Evolutionary conservation across 1,140 invertebrate genomes (phyloP).

Genomic region (Lucilia cuprina): DNA sequence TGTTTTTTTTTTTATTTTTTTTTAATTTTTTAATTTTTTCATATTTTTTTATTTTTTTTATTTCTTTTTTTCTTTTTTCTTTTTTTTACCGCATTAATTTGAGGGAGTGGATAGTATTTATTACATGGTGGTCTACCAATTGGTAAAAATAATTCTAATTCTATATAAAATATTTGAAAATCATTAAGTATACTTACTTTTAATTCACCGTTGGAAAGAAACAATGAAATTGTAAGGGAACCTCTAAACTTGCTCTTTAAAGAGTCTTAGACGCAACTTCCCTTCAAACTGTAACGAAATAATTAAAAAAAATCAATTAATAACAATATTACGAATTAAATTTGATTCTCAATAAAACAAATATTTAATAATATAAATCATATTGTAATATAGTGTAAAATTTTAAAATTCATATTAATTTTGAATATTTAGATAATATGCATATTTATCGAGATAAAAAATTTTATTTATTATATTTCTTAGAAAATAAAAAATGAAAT

Average conservation of each 20-base stretch:
- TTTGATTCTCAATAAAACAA: too few species aligned
- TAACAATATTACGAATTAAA: too few species aligned
- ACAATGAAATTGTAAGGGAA: slow-evolving; percentile 62
- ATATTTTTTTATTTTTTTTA: background rate
- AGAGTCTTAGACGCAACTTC: slow-evolving; percentile 60
- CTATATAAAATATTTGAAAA: background rate
- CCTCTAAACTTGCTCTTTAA: slow-evolving; percentile 61
- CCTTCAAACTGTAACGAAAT: slow-evolving; percentile 59
- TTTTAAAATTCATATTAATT: too few species aligned
- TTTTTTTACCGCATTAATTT: background rate
- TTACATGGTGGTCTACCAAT: background rate
- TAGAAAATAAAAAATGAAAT: too few species aligned
- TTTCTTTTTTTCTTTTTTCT: background rate
- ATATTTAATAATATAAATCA: too few species aligned
- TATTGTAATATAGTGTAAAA: too few species aligned
- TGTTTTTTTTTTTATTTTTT: slow-evolving; percentile 44
- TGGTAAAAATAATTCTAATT: background rate
- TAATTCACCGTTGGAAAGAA: slow-evolving; percentile 61
- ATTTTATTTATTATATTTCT: too few species aligned
- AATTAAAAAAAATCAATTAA: slow-evolving; percentile 38
- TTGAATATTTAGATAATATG: too few species aligned
- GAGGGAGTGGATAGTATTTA: background rate
- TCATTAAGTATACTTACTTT: slow-evolving; percentile 54
- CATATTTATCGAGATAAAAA: too few species aligned
- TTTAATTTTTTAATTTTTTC: background rate